phyloP scores from a whole-genome alignment of 2,888 invertebrate species.

The Leptogaster cylindrica region DNA sequence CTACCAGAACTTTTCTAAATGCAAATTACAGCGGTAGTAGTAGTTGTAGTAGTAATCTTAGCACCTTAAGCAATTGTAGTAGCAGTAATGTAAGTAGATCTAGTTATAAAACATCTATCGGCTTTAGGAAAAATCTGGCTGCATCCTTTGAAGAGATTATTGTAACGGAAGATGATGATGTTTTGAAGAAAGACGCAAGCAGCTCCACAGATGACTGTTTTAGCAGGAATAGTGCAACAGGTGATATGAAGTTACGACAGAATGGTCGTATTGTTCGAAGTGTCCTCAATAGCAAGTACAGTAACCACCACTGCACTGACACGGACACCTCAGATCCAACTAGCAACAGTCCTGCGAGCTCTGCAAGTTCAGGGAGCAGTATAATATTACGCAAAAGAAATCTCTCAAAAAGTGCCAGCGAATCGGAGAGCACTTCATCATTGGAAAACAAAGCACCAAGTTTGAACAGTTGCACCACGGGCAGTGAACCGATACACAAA shows the following conservation, averaged over 20 bases:
- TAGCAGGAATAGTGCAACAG: not conserved
- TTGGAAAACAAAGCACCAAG: conserved; percentile 53
- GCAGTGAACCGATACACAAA: conserved; percentile 55
- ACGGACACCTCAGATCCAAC: not conserved
- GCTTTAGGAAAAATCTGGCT: conserved; percentile 58
- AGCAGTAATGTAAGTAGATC: conserved; percentile 48
- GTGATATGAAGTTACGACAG: not conserved
- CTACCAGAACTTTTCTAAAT: conserved; percentile 37
- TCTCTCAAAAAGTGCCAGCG: conserved; percentile 49
- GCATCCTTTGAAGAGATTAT: conserved; percentile 55
- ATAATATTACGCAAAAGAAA: conserved; percentile 43
- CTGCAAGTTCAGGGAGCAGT: conserved; percentile 14
- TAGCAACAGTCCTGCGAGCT: not conserved
- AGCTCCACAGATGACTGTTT: not conserved
- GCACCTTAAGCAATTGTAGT: conserved; percentile 52
- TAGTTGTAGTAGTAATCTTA: conserved; percentile 52
- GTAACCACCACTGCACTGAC: not conserved
- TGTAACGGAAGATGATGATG: conserved; percentile 34
- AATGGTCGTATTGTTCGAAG: conserved; percentile 6
- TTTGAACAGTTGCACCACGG: conserved; percentile 44
- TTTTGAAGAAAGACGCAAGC: not conserved
- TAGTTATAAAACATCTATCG: conserved; percentile 47
- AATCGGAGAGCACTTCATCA: conserved; percentile 53
- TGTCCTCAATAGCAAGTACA: conserved; percentile 12
- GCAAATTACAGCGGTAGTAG: conserved; percentile 50